Evolutionary conservation across 2,113 vertebrate species (phyloP), one percentile per base, ranked within the genome.

Genomic region (Catharus bicknelli): DNA sequence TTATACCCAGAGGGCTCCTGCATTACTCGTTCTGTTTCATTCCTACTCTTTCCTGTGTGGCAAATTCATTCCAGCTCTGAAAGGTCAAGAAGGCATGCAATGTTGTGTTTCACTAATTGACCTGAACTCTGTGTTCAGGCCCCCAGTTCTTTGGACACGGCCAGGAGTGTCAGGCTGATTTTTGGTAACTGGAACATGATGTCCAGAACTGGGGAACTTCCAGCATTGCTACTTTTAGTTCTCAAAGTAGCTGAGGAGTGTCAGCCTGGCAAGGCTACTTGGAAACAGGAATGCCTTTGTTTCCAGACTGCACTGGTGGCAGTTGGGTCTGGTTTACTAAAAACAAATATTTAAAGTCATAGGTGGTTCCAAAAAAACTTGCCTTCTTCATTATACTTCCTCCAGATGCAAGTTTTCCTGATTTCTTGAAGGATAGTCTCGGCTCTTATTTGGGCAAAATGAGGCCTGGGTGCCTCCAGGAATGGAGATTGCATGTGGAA

Each of bases 1-100:
- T 94, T 50, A 80, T 51, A 73, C 54, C 54, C 55, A 75, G 50
- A 82, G 66, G 68, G 88, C 73, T 87, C 83, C 84, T 94, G 79
- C 94, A 68, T 83, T 80, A 91, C 94, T 91, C 1, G 83, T 93
- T 96, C 83, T 29, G 11, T 90, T 90, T 93, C 95, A 91, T 93
- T 94, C 85, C 90, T 94, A 11, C 68, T 38, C 62, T 48, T 96
- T 83, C 79, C 85, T 93, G 64, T 54, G 93, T 74, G 70, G 67
- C 67, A 95, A 92, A 90, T 85, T 85, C 83, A 92, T 90, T 83
- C 66, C 90, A 87, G 83, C 86, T 94, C 50, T 63, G 86, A 93
- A 72, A 95, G 85, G 91, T 93, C 91, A 91, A 84, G 57, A 93
- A 81, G 91, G 15, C 66, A 51, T 57, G 43, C 59, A 84, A 85